Evolutionary conservation across 2,888 invertebrate species (phyloP), one percentile per base, ranked within the genome.

Genomic region (Sphinx pinastri): DNA sequence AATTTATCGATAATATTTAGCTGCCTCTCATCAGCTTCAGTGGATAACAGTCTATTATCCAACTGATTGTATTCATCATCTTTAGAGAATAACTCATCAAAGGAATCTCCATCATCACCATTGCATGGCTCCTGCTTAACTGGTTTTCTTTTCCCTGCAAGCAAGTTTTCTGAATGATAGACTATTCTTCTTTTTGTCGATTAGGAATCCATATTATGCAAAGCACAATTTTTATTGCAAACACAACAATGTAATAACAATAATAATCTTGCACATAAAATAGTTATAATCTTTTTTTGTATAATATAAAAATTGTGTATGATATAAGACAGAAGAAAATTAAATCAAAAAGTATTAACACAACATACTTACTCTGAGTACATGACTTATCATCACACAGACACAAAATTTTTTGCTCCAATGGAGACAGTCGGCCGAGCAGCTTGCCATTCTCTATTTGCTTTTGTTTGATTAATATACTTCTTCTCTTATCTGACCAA

Each of bases 401-500:
- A 14, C 81, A 78, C 69, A 88, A 80, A 70, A 92, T 89, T 74
- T 85, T 89, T 69, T 84, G 81, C 75, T 92, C 91, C 67, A 91
- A 71, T 19, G 82, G 76, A 68, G 86, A 81, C 4, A 92, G 75
- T 59, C 74, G 76, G 11, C 86, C 84, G 68, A 81, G 75, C 6
- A 84, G 59, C 78, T 84, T 88, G 8, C 90, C 90, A 75, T 87
- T 81, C 49, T 85, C 83, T 63, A 91, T 89, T 73, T 88, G 88
- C 75, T 83, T 88, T 71, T 88, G 84, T 81, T 90, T 92, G 3
- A 87, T 74, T 38, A 82, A 68, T 72, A 88, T 79, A 80, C 86
- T 85, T 74, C 91, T 79, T 69, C 86, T 87, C 75, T 91, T 92
- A 70, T 91, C 91, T 54, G 89, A 83, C 92, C 92, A 92, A 75